These are phyloP conservation scores for Scaptomyza flava DNA, from an alignment of 2,888 invertebrate species.

Conservation along the genomic window DNA sequence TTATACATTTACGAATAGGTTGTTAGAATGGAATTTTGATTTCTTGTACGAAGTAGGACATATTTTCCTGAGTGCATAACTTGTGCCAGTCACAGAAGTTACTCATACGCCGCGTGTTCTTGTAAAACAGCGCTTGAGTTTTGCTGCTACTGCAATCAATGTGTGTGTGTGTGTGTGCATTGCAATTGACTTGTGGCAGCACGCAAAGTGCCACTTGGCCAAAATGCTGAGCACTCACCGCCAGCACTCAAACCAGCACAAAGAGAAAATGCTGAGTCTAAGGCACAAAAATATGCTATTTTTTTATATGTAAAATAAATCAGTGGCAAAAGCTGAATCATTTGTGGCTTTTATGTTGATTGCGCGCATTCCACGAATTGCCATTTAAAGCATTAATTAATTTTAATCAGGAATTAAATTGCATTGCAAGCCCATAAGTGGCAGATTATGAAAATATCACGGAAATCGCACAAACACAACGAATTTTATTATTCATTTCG, in stretches of 20 bases:
- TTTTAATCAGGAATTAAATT: constrained; percentile 17
- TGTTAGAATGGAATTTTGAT: background rate
- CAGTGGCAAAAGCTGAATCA: constrained; percentile 25
- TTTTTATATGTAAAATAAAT: constrained; percentile 13
- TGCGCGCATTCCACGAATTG: constrained; percentile 1
- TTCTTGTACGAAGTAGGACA: background rate
- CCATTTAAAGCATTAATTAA: constrained; percentile 32
- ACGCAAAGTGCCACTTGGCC: constrained; percentile 69
- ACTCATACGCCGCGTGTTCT: constrained; percentile 64
- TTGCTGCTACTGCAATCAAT: constrained; percentile 18
- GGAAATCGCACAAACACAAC: background rate
- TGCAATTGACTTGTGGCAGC: constrained; percentile 67
- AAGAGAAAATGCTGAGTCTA: background rate
- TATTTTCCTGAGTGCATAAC: constrained; percentile 10
- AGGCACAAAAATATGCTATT: constrained; percentile 24
- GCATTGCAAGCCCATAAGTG: constrained; percentile 15
- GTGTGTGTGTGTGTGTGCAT: constrained; percentile 31
- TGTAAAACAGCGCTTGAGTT: constrained; percentile 12
- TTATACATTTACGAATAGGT: too few species aligned
- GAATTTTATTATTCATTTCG: constrained; percentile 9
- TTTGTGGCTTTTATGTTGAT: constrained; percentile 2
- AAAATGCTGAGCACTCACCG: constrained; percentile 63
- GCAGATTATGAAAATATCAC: constrained; percentile 8
- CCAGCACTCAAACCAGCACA: constrained; percentile 36
- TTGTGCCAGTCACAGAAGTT: constrained; percentile 36